Evolutionary conservation across 2,113 vertebrate genomes (phyloP).

Genomic region (Parus major): DNA sequence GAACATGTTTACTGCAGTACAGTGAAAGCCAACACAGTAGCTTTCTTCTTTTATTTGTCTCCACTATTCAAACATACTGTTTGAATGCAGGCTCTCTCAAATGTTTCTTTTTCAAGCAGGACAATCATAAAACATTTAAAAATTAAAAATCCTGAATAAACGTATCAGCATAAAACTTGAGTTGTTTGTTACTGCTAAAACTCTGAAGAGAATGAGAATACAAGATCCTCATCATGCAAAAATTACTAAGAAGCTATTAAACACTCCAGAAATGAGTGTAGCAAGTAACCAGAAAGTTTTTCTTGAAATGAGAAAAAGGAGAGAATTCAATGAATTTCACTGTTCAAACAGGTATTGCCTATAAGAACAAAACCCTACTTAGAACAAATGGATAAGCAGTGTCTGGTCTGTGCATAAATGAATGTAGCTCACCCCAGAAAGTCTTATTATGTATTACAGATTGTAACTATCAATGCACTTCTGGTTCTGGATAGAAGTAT

Average conservation of each 20-base stretch:
- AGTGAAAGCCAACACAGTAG: neutral
- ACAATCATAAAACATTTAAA: neutral
- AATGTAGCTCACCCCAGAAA: neutral
- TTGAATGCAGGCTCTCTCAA: neutral
- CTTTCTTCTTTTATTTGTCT: neutral
- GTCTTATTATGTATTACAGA: neutral
- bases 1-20: neutral
- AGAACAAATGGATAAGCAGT: neutral
- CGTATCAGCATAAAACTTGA: neutral
- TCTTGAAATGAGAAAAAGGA: neutral
- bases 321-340: neutral
- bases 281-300: neutral
- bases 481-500: neutral
- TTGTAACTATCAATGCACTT: neutral
- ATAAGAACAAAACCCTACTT: neutral
- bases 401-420: neutral
- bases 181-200: neutral
- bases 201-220: neutral
- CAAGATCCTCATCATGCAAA: neutral
- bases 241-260: neutral
- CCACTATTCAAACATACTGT: neutral
- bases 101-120: neutral
- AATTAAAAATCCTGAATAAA: neutral
- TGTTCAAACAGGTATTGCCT: neutral
- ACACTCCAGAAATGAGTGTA: neutral